Evolutionary conservation across 2,113 vertebrate genomes (phyloP).

Genomic region (Alexandromys fortis): DNA sequence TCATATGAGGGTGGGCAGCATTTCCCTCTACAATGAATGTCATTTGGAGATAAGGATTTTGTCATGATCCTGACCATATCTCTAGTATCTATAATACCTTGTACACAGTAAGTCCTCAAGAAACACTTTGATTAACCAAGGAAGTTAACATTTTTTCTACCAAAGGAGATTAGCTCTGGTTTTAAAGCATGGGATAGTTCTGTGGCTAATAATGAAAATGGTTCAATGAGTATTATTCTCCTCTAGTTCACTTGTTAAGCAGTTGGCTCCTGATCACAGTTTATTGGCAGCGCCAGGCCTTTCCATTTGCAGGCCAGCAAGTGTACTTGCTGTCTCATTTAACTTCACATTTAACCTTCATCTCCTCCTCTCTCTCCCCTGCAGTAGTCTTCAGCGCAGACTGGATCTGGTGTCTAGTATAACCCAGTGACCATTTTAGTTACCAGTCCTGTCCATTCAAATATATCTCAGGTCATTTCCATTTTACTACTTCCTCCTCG

Average conservation of each 20-base stretch:
- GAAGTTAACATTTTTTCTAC: slow-evolving; percentile 29
- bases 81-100: neutral
- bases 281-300: neutral
- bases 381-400: neutral
- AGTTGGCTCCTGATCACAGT: neutral
- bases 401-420: neutral
- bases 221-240: neutral
- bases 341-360: neutral
- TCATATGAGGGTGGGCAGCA: neutral
- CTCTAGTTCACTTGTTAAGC: neutral
- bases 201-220: neutral
- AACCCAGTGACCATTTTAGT: neutral
- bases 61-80: neutral
- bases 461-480: neutral
- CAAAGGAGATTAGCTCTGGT: neutral
- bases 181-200: neutral
- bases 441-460: neutral
- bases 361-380: neutral
- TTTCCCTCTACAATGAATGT: neutral
- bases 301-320: neutral
- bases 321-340: neutral
- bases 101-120: neutral
- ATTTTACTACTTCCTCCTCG: neutral
- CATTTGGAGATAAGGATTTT: neutral
- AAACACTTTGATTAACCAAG: neutral